Base-by-base conservation (phyloP, 2,797 vertebrate genomes). In the Labroides dimidiatus region DNA sequence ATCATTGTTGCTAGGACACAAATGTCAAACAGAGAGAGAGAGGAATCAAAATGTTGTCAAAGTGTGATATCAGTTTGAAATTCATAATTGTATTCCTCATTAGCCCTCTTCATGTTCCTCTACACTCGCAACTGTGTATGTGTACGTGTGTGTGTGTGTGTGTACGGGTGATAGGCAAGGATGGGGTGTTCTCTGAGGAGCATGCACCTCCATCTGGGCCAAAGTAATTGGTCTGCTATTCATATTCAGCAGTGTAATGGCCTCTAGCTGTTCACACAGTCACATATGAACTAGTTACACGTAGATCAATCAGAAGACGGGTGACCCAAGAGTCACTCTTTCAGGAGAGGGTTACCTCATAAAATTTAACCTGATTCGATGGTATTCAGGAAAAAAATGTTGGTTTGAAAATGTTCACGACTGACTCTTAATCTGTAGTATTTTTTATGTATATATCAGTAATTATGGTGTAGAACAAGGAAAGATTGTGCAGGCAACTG, bases 161-260 rank as follows among this genome's bases (percentile, higher is more conserved):
- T 9, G 42, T 53, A 42, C 63, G 70, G 48, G 68, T 73, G 64
- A 64, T 58, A 67, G 80, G 66, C 50, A 60, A 72, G 82, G 83
- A 84, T 75, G 84, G 87, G 78, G 61, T 21, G 64, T 87, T 88
- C 90, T 92, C 87, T 41, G 61, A 90, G 90, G 90, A 91, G 82
- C 71, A 84, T 75, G 69, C 82, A 72, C 80, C 90, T 91, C 90
- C 93, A 93, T 91, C 89, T 91, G 92, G 91, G 92, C 88, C 88
- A 88, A 75, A 92, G 89, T 92, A 93, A 93, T 91, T 93, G 92
- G 91, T 87, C 91, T 86, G 84, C 91, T 93, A 90, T 94, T 94
- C 93, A 91, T 93, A 93, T 93, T 92, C 92, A 89, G 92, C 86
- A 87, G 83, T 88, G 86, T 89, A 93, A 93, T 89, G 75, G 87